These are phyloP conservation scores for Byasa hedistus DNA, from an alignment of 2,888 invertebrate genomes.

Conservation along the genomic window DNA sequence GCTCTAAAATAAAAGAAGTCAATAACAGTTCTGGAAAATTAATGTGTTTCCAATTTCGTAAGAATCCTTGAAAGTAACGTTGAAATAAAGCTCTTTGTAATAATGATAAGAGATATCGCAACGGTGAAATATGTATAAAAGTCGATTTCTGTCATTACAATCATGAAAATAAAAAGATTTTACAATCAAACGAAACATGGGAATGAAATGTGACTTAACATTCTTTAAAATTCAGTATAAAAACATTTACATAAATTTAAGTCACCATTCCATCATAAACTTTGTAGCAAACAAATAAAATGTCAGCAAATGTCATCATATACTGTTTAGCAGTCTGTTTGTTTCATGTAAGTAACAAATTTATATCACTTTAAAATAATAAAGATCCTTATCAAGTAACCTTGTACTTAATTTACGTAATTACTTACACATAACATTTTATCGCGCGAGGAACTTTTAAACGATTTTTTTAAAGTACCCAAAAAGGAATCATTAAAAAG, in stretches of 20 bases:
- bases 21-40: not conserved
- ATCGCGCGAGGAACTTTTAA: conserved; percentile 16
- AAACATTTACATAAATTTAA: conserved; percentile 30
- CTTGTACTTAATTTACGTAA: not conserved
- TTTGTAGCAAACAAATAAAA: conserved; percentile 29
- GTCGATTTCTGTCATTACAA: conserved; percentile 25
- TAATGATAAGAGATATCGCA: conserved; percentile 27
- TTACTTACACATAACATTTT: not conserved
- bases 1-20: not conserved
- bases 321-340: conserved; percentile 17
- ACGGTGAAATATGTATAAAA: conserved; percentile 29
- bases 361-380: conserved; percentile 6
- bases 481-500: not conserved
- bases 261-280: conserved; percentile 28
- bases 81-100: conserved; percentile 28
- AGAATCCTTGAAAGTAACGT: conserved; percentile 4
- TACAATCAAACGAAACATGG: conserved; percentile 28
- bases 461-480: not conserved
- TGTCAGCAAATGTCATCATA: conserved; percentile 28
- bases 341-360: conserved; percentile 27
- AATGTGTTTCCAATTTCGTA: conserved; percentile 10
- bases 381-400: not conserved
- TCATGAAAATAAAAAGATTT: conserved; percentile 28
- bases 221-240: conserved; percentile 29
- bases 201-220: conserved; percentile 29